A percentile compares a stretch with the other conserved stretches of the same genome.
phyloP scores from a whole-genome alignment of 2,888 invertebrate species.

The Cyclophora punctaria region DNA sequence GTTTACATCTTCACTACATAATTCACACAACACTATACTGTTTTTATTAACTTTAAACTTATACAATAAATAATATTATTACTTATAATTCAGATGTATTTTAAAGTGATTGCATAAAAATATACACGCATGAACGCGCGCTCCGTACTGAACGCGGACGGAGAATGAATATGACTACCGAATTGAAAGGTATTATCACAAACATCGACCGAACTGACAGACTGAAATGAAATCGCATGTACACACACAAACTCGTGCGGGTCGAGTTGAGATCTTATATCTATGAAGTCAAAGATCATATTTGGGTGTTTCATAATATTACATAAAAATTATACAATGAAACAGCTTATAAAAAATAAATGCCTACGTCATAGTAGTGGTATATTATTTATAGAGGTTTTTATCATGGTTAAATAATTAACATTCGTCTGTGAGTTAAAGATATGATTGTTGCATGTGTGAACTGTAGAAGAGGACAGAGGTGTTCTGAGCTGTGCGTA shows the following conservation, averaged over 20 bases:
- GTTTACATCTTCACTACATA: constrained; percentile 34
- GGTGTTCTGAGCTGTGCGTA: too few species aligned
- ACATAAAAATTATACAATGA: too few species aligned
- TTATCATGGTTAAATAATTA: too few species aligned
- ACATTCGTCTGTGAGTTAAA: too few species aligned
- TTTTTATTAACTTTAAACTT: not conserved
- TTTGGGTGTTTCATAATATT: too few species aligned
- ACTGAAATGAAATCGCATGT: constrained; percentile 36
- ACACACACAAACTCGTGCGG: constrained; percentile 8
- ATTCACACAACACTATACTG: constrained; percentile 31
- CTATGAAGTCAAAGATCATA: not conserved
- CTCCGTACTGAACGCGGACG: constrained; percentile 41
- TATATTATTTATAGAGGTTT: too few species aligned
- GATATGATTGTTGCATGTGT: too few species aligned
- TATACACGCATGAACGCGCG: constrained; percentile 35
- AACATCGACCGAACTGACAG: constrained; percentile 36
- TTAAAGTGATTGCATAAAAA: constrained; percentile 11
- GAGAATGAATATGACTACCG: constrained; percentile 49
- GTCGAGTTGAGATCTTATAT: constrained; percentile 10
- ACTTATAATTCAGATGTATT: constrained; percentile 4
- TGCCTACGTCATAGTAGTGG: too few species aligned
- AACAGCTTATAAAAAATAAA: too few species aligned
- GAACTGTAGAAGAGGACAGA: too few species aligned
- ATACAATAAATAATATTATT: not conserved
- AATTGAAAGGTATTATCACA: constrained; percentile 48